Percentiles rank a stretch among this genome's conserved stretches.
Conservation (phyloP, 2,797 vertebrate species). For the Oreonectes daqikongensis region DNA sequence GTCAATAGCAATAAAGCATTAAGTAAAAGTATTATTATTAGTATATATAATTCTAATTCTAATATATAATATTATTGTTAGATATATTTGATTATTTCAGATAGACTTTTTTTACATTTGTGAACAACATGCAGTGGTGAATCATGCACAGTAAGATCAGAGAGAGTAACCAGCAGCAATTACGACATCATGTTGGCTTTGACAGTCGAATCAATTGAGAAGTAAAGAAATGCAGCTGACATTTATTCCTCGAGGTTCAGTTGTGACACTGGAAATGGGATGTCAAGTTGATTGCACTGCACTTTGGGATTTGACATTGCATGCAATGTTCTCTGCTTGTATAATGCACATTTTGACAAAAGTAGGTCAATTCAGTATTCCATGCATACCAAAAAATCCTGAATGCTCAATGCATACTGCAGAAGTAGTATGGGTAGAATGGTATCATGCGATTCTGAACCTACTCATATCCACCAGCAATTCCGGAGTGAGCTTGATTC, state of each 20-base stretch:
- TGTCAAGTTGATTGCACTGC: neutral
- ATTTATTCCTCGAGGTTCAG: neutral
- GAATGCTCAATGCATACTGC: neutral
- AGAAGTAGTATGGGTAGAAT: neutral
- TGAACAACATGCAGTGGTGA: neutral
- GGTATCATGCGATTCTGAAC: neutral
- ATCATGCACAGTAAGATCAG: neutral
- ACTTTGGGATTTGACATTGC: slow-evolving; percentile 11
- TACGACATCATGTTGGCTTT: neutral
- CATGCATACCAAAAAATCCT: neutral
- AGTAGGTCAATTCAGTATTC: neutral
- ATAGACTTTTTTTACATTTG: neutral
- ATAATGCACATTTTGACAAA: slow-evolving; percentile 41
- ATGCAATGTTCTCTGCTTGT: neutral
- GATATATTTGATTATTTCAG: too few relatives aligned
- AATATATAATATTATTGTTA: too few relatives aligned
- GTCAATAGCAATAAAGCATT: too few relatives aligned
- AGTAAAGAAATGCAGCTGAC: neutral
- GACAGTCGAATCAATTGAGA: neutral
- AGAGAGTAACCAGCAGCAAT: neutral
- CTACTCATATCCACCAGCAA: neutral
- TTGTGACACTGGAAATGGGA: neutral
- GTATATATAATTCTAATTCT: too few relatives aligned
- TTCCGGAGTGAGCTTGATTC: neutral
- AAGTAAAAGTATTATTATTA: too few relatives aligned